These are phyloP conservation scores for Trichogramma pretiosum DNA, from an alignment of 1,140 invertebrate genomes.

Conservation along the genomic window DNA sequence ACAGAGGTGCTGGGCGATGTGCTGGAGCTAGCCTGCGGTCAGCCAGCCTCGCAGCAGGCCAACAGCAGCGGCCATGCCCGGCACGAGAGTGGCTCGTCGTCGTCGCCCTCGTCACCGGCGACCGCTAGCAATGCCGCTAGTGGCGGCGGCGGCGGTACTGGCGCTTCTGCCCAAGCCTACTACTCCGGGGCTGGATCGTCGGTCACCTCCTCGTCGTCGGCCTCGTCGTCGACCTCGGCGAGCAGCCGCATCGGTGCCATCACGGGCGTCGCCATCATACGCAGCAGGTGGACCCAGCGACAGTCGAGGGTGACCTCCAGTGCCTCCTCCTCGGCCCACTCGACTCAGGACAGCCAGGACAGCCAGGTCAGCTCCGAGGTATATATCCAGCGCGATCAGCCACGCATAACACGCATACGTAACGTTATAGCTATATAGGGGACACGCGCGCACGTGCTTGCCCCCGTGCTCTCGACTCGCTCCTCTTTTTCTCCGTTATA, in stretches of 20 bases:
- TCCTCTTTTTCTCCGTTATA: neutral
- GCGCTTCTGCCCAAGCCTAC: no score
- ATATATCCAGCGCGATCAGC: slow-evolving; percentile 6
- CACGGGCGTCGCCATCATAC: slow-evolving; percentile 39
- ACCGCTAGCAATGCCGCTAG: neutral
- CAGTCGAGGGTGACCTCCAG: slow-evolving; percentile 12
- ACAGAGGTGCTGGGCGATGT: slow-evolving; percentile 40
- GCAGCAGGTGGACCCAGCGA: slow-evolving; percentile 34
- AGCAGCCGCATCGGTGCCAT: slow-evolving; percentile 34
- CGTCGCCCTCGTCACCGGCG: no score
- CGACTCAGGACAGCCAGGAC: neutral
- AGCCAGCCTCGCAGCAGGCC: neutral
- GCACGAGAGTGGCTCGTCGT: no score
- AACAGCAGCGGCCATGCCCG: neutral
- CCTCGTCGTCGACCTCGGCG: neutral
- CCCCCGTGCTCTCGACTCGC: no score
- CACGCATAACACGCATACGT: no score
- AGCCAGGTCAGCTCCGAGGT: slow-evolving; percentile 38
- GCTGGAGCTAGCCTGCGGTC: slow-evolving; percentile 37
- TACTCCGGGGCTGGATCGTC: no score
- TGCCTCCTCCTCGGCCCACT: neutral
- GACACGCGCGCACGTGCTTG: neutral
- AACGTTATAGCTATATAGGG: no score
- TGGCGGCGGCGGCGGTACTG: neutral
- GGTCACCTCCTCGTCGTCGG: neutral